A percentile compares a stretch with the other conserved stretches of the same genome.
Evolutionary conservation across 2,797 vertebrate species (phyloP).

Genomic region (Leptatherina wallacei): DNA sequence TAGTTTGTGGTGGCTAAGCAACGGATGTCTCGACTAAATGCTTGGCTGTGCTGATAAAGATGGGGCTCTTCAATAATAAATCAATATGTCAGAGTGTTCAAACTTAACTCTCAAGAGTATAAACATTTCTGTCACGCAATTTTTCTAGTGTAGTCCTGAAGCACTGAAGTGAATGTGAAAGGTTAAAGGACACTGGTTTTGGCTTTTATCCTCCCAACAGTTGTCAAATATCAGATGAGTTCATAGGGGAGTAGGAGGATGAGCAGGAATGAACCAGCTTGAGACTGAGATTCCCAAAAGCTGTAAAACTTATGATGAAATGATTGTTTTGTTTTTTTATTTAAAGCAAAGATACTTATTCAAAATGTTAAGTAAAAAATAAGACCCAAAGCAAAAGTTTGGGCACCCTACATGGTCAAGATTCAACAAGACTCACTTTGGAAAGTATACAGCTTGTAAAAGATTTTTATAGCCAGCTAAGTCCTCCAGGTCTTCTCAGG

Average conservation of each 20-base stretch:
- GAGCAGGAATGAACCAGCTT: background rate
- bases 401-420: background rate
- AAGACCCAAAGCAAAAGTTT: background rate
- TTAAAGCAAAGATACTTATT: background rate
- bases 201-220: conserved; percentile 60
- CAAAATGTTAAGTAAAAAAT: background rate
- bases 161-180: conserved; percentile 48
- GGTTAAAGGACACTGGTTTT: conserved; percentile 57
- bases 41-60: conserved; percentile 35
- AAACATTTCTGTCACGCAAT: conserved; percentile 75
- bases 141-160: conserved; percentile 48
- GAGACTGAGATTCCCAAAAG: conserved; percentile 13
- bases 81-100: conserved; percentile 48
- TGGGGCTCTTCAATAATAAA: conserved; percentile 54
- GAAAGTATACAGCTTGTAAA: conserved; percentile 2
- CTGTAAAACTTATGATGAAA: background rate
- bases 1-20: conserved; percentile 30
- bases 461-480: conserved; percentile 1
- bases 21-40: conserved; percentile 24
- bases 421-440: background rate
- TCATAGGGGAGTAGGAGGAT: conserved; percentile 41
- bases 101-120: conserved; percentile 48
- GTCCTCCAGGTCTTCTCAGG: background rate
- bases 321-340: background rate
- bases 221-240: conserved; percentile 61